Percentiles rank a stretch among this genome's conserved stretches.
These are phyloP conservation scores for Vidua macroura DNA, from an alignment of 2,113 vertebrate genomes.

Conservation along the genomic window DNA sequence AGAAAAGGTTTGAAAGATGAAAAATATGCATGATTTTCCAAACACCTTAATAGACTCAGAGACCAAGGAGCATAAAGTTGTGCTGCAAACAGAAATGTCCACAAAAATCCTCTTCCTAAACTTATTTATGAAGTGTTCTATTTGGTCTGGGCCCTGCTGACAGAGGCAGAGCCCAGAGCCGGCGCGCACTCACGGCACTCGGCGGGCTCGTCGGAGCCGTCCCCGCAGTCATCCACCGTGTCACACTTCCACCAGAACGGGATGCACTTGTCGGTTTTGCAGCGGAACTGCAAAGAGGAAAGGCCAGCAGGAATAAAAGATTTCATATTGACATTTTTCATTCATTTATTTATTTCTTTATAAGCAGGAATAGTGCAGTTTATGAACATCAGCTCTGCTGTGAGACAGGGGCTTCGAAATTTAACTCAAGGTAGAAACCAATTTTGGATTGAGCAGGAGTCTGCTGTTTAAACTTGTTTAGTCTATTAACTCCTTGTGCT, in stretches of 20 bases:
- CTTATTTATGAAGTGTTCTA: rapidly evolving
- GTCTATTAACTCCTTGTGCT: not conserved
- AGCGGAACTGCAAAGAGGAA: constrained; percentile 84
- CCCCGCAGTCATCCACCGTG: constrained; percentile 96
- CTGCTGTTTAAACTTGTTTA: not conserved
- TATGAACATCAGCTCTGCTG: not conserved
- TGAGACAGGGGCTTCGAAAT: not conserved
- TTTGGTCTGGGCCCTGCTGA: not conserved
- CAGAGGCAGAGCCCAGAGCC: not conserved
- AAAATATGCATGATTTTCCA: rapidly evolving
- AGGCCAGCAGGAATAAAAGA: not conserved
- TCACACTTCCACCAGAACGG: constrained; percentile 99
- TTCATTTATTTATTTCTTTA: not conserved
- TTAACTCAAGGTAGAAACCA: not conserved
- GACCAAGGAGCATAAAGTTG: not conserved
- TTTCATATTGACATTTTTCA: not conserved
- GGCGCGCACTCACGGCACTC: constrained; percentile 89
- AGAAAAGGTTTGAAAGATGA: not conserved
- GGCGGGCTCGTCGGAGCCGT: constrained; percentile 93
- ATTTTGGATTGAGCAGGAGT: not conserved
- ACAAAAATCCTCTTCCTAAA: not conserved
- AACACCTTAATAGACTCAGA: not conserved
- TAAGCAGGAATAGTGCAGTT: not conserved
- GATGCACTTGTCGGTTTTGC: constrained; percentile 97
- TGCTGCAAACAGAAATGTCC: not conserved